Percentiles rank a stretch among this genome's conserved stretches.
phyloP scores from a whole-genome alignment of 30 jellyfish, hydroid and myxozoan genomes.

The Aurelia coerulea region DNA sequence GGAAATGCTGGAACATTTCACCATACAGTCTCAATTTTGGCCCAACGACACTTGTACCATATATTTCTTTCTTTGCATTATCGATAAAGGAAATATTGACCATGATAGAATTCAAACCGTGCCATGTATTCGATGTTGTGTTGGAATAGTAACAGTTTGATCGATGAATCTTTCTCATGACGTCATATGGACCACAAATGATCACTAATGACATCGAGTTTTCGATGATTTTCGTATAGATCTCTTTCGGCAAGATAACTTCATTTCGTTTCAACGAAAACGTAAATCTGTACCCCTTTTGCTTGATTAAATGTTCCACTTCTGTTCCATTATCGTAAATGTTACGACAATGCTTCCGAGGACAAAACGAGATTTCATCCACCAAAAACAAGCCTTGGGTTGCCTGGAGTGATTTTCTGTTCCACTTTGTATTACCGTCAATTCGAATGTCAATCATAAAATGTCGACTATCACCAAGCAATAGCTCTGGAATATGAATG shows the following conservation, averaged over 20 bases:
- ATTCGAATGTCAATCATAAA: constrained; percentile 9
- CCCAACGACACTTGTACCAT: constrained; percentile 1
- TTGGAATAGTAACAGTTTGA: constrained; percentile 23
- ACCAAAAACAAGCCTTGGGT: constrained; percentile 15
- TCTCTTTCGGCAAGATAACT: no score
- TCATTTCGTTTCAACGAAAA: neutral
- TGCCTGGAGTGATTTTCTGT: neutral
- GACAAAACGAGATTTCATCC: constrained; percentile 48
- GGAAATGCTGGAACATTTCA: constrained; percentile 14
- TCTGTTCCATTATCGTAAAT: neutral
- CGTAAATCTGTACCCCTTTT: neutral
- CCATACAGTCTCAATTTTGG: constrained; percentile 20
- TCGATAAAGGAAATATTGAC: constrained; percentile 13
- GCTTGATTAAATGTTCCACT: constrained; percentile 7
- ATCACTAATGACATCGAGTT: constrained; percentile 3
- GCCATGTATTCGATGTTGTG: constrained; percentile 30
- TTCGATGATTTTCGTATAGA: constrained; percentile 2
- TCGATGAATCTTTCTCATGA: neutral
- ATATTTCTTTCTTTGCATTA: neutral
- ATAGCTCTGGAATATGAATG: constrained; percentile 21
- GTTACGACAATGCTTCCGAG: constrained; percentile 6
- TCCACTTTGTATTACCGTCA: constrained; percentile 1
- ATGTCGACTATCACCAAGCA: neutral
- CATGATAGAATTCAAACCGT: neutral
- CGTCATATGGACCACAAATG: constrained; percentile 19